Conservation (phyloP, 2,888 invertebrate genomes). For the Pyralis farinalis region DNA sequence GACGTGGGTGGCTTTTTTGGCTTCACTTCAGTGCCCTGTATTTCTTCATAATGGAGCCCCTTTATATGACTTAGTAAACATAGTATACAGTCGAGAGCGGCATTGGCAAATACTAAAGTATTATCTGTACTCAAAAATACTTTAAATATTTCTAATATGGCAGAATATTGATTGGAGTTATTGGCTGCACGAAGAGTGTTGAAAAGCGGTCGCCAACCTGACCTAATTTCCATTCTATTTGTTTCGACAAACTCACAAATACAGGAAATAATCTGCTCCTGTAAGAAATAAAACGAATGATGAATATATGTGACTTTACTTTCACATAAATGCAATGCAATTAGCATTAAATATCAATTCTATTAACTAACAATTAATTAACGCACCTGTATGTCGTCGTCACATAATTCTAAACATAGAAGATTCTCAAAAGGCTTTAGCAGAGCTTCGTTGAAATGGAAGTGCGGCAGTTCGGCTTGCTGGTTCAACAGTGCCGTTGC, state of each 20-base stretch:
- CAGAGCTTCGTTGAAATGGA: constrained; percentile 97
- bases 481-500: constrained; percentile 93
- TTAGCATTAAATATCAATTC: not conserved
- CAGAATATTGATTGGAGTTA: constrained; percentile 86
- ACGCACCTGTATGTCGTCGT: constrained; percentile 92
- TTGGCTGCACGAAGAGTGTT: constrained; percentile 94
- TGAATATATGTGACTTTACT: not conserved
- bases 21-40: constrained; percentile 66
- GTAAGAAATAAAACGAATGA: constrained; percentile 30
- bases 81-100: constrained; percentile 95
- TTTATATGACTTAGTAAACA: constrained; percentile 90
- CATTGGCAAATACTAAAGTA: constrained; percentile 95
- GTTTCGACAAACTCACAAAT: constrained; percentile 98
- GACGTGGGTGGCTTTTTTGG: constrained; percentile 51
- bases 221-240: constrained; percentile 94
- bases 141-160: constrained; percentile 94
- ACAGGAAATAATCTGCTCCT: constrained; percentile 95
- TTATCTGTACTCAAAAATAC: constrained; percentile 97
- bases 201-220: constrained; percentile 97
- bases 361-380: not conserved
- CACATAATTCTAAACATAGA: constrained; percentile 95
- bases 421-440: constrained; percentile 98
- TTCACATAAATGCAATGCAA: too few species aligned
- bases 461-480: constrained; percentile 94
- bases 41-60: constrained; percentile 83